Evolutionary conservation across 1,140 invertebrate species (phyloP).

Genomic region (Drosophila lini): DNA sequence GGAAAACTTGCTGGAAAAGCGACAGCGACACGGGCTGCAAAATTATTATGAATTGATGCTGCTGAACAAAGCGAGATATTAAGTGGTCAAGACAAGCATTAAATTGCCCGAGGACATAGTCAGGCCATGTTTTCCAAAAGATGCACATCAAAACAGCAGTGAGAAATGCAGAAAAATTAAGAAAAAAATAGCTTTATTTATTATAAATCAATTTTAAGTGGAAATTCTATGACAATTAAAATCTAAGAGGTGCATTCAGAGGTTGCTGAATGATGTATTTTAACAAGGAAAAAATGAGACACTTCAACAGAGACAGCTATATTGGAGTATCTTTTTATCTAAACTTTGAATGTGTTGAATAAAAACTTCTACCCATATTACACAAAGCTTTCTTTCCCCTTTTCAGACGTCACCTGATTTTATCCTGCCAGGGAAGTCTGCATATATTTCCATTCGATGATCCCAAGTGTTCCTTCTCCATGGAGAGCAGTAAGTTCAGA

Average conservation of each 20-base stretch:
- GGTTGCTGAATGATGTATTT: too few relatives aligned
- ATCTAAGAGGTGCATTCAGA: too few relatives aligned
- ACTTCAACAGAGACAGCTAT: too few relatives aligned
- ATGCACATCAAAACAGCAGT: neutral
- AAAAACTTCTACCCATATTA: too few relatives aligned
- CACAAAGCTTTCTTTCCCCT: neutral
- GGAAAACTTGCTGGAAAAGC: slow-evolving; percentile 11
- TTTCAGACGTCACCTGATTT: slow-evolving; percentile 93
- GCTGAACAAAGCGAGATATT: slow-evolving; percentile 53
- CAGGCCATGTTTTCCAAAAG: slow-evolving; percentile 13
- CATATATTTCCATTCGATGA: slow-evolving; percentile 98
- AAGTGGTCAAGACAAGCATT: slow-evolving; percentile 50
- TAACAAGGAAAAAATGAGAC: too few relatives aligned
- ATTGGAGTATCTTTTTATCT: too few relatives aligned
- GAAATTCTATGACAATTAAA: neutral
- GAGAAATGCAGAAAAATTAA: neutral
- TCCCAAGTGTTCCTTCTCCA: slow-evolving; percentile 96
- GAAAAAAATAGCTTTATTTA: neutral
- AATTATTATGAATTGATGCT: slow-evolving; percentile 63
- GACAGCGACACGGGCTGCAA: slow-evolving; percentile 5
- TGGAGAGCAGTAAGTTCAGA: slow-evolving; percentile 95
- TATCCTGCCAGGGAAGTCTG: slow-evolving; percentile 95
- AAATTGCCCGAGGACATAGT: slow-evolving; percentile 21
- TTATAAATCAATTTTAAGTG: neutral
- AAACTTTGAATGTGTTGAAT: too few relatives aligned